Evolutionary conservation across 2,113 vertebrate species (phyloP), one percentile per base, ranked within the genome.

Genomic region (Asarcornis scutulata): DNA sequence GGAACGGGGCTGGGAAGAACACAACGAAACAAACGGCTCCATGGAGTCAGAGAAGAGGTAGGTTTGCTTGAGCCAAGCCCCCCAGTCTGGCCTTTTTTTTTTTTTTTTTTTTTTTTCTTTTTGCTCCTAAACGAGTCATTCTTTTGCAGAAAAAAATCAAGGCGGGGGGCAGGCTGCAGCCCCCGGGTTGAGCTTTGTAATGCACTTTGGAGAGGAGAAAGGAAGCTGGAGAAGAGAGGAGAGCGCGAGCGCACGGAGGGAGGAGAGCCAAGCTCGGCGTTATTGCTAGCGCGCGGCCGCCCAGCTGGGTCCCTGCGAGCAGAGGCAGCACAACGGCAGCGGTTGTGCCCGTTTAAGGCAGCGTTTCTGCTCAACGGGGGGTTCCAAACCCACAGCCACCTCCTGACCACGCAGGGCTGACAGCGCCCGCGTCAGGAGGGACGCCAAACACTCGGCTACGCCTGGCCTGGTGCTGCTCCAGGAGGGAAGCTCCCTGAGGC

Each of bases 141-240:
- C 86, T 40, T 8, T 40, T 8, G 71, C 60, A 76, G 90, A 56
- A 85, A 40, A 40, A 67, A 88, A 55, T 13, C 17, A 6, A 62
- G 84, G 68, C 36, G 29, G 20, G 55, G 31, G 17, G 56, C 23
- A 13, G 58, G 1, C 12, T 18, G 73, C 78, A 55, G 67, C 48
- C 27, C 64, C 78, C 16, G 8, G 52, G 32, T 3, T 76, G 44
- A 91, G 89, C 86, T 86, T 78, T 38, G 8, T 77, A 94, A 93
- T 91, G 96, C 96, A 94, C 97, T 96, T 97, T 36, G 79, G 92
- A 75, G 56, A 34, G 87, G 63, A 74, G 80, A 83, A 74, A n/a
- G 46, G 25, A 16, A 59, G 87, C 68, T 80, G 46, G 64, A 53
- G 63, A 77, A 22, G 1, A 1, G 81, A 52, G 4, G 81, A 52